Evolutionary conservation across 2,113 vertebrate species (phyloP), one percentile per base, ranked within the genome.

Genomic region (Dolichotis patagonum): DNA sequence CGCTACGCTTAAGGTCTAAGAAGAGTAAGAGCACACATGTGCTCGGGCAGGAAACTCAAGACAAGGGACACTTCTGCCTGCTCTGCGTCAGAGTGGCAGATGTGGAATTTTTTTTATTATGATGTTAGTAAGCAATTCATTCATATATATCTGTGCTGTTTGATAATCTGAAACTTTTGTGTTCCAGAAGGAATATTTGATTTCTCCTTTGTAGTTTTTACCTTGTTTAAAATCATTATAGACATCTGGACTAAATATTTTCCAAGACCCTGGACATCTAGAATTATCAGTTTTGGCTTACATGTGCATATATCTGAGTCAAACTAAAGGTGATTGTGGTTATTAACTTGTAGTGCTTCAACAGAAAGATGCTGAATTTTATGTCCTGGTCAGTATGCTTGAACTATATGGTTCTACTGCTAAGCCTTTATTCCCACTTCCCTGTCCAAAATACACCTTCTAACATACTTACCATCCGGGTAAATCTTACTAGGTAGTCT

Each of bases 191-290:
- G 35, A 19, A 93, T 46, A 30, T 62, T 95, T 91, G 41, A 41
- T 78, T 65, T 94, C 7, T 32, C 20, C 35, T 97, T 89, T n/a
- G 56, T 54, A 43, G 54, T 84, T 88, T 2, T 86, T 38, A 65
- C 52, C 49, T 87, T 87, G 28, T 12, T 67, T 84, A 65, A 91
- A 84, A 46, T 38, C n/a, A 56, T 84, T 69, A 80, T 41, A 91
- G 78, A 20, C 17, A 5, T n/a, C 46, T 88, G 19, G 54, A 54
- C 30, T 73, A 96, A 38, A 89, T 73, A 71, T 73, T 83, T 90
- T 84, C 62, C 5, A 87, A 26, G 62, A 73, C 52, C 26, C 16
- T 62, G 16, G 26, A 65, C 17, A 80, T 77, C 65, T 58, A 26
- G 78, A 84, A 69, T 84, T 41, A 11, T 20, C 17, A 85, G 58